Evolutionary conservation across 2,888 invertebrate genomes (phyloP).

Genomic region (Cerceris rybyensis): DNA sequence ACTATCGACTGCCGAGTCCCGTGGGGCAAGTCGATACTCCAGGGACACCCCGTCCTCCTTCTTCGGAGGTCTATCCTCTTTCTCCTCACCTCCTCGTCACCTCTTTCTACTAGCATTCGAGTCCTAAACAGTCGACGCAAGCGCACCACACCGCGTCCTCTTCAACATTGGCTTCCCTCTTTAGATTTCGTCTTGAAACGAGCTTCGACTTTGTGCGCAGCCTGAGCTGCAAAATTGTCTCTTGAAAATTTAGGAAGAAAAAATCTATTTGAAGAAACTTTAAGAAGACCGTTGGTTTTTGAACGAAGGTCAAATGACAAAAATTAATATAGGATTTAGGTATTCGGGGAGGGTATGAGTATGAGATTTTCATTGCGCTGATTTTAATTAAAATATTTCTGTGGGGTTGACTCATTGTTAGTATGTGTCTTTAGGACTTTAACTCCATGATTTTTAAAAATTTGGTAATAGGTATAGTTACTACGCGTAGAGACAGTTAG

Average conservation of each 20-base stretch:
- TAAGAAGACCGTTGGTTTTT: neutral
- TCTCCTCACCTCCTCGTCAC: constrained; percentile 68
- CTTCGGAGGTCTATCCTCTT: constrained; percentile 58
- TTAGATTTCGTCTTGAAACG: constrained; percentile 48
- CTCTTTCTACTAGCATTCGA: constrained; percentile 74
- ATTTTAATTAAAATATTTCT: too few relatives aligned
- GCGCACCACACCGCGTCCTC: constrained; percentile 64
- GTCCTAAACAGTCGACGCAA: constrained; percentile 79
- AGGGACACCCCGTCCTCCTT: constrained; percentile 74
- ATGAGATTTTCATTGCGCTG: too few relatives aligned
- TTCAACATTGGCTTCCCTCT: constrained; percentile 47
- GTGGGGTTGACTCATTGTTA: too few relatives aligned
- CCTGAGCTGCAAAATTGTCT: neutral
- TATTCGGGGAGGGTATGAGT: too few relatives aligned
- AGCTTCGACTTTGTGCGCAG: constrained; percentile 2
- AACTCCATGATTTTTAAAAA: too few relatives aligned
- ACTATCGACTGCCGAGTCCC: constrained; percentile 82
- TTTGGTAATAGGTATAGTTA: too few relatives aligned
- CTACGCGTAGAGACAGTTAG: too few relatives aligned
- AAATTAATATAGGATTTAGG: too few relatives aligned
- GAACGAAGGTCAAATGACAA: neutral
- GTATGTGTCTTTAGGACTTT: too few relatives aligned
- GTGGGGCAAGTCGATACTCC: constrained; percentile 82
- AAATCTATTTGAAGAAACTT: neutral
- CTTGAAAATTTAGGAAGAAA: neutral